These are phyloP conservation scores for Drosophila fungiperda DNA, from an alignment of 2,888 invertebrate species.

Conservation along the genomic window DNA sequence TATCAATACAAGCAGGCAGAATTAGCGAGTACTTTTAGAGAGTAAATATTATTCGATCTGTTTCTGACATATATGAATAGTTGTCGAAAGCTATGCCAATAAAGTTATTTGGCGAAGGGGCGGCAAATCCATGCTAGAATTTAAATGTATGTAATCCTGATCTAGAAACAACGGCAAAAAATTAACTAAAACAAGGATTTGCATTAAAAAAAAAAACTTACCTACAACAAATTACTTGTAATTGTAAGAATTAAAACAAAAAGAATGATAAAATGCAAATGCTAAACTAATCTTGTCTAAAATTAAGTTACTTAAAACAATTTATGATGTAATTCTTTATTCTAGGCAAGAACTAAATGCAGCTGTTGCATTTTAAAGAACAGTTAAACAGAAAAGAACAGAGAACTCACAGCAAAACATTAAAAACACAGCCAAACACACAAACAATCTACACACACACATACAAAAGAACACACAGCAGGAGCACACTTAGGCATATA, in stretches of 20 bases:
- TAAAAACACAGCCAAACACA: conserved; percentile 8
- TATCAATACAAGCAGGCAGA: not conserved
- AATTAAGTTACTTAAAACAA: conserved; percentile 39
- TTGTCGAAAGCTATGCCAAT: conserved; percentile 14
- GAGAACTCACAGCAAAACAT: conserved; percentile 32
- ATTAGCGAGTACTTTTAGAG: conserved; percentile 10
- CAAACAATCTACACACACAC: conserved; percentile 11
- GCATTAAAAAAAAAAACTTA: conserved; percentile 38
- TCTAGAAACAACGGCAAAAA: conserved; percentile 28
- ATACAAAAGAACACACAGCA: conserved; percentile 11
- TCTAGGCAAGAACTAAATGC: conserved; percentile 47
- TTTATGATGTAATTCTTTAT: conserved; percentile 46
- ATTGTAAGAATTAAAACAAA: conserved; percentile 35
- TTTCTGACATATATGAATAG: conserved; percentile 19
- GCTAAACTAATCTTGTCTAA: conserved; percentile 38
- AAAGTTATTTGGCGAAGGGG: not conserved
- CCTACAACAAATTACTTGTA: conserved; percentile 43
- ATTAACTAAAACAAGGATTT: not conserved
- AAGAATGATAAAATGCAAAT: conserved; percentile 16
- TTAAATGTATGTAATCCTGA: conserved; percentile 1
- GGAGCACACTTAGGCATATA: conserved; percentile 29
- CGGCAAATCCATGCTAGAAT: conserved; percentile 5
- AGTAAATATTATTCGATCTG: conserved; percentile 27
- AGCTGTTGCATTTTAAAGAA: conserved; percentile 56
- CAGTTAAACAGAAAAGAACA: conserved; percentile 22